A percentile compares a stretch with the other conserved stretches of the same genome.
phyloP scores from a whole-genome alignment of 2,888 invertebrate species.

The Leptogaster cylindrica region DNA sequence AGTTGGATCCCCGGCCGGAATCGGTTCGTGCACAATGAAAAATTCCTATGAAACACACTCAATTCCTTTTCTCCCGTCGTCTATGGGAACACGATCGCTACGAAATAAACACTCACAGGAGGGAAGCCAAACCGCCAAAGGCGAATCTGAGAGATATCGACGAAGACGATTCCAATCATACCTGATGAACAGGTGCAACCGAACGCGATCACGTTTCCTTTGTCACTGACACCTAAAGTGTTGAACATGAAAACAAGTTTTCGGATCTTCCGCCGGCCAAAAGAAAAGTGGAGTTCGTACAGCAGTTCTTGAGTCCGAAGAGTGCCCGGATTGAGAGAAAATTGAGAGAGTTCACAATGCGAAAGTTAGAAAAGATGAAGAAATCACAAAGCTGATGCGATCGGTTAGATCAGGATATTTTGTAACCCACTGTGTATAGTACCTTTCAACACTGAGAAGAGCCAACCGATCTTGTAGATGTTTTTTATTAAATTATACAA shows the following conservation, averaged over 20 bases:
- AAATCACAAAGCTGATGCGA: neutral
- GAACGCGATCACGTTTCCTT: conserved; percentile 59
- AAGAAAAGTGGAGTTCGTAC: no score
- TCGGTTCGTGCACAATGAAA: neutral
- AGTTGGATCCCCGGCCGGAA: neutral
- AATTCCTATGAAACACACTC: conserved; percentile 28
- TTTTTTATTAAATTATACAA: no score
- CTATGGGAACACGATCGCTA: conserved; percentile 1
- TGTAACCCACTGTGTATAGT: conserved; percentile 38
- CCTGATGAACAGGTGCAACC: conserved; percentile 57
- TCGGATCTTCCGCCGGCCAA: no score
- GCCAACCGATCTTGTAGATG: no score
- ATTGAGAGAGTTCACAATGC: no score
- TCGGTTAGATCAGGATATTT: conserved; percentile 3
- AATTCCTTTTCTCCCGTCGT: neutral
- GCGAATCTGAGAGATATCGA: conserved; percentile 5
- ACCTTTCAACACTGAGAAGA: no score
- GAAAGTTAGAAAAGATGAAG: no score
- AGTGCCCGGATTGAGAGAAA: no score
- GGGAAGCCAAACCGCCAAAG: conserved; percentile 23
- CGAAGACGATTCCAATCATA: conserved; percentile 25
- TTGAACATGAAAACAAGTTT: no score
- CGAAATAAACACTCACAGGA: neutral
- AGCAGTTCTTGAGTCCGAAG: no score
- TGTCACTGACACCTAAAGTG: conserved; percentile 54